phyloP scores from a whole-genome alignment of 2,797 vertebrate genomes.

The Tokudaia muenninki region DNA sequence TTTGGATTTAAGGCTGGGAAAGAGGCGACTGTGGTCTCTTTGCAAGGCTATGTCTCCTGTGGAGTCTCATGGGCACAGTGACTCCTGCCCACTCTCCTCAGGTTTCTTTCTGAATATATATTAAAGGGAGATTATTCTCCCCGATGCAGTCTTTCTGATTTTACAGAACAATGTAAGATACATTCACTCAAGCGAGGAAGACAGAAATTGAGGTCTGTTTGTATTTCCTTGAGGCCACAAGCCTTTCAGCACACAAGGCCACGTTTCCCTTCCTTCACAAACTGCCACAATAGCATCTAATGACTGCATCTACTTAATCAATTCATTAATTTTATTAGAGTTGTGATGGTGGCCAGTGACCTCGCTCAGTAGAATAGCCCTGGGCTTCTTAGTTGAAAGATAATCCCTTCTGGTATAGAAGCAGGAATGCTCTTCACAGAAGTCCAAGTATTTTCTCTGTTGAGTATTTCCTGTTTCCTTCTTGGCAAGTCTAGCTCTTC shows the following conservation, averaged over 20 bases:
- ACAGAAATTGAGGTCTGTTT: slow-evolving; percentile 82
- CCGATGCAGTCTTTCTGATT: slow-evolving; percentile 65
- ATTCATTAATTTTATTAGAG: slow-evolving; percentile 68
- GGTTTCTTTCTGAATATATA: slow-evolving; percentile 40
- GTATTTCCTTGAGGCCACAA: slow-evolving; percentile 74
- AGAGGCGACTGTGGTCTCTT: not conserved
- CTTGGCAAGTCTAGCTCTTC: not conserved
- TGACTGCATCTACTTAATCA: slow-evolving; percentile 70
- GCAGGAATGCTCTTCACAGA: not conserved
- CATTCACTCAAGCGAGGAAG: slow-evolving; percentile 78
- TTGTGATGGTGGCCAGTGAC: slow-evolving; percentile 35
- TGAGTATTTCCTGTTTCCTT: slow-evolving; percentile 12
- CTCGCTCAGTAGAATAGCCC: not conserved
- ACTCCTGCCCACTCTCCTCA: not conserved
- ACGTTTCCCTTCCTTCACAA: slow-evolving; percentile 30
- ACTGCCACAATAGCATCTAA: slow-evolving; percentile 25
- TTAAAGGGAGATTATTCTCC: slow-evolving; percentile 63
- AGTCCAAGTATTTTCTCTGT: not conserved
- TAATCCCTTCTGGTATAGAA: not conserved
- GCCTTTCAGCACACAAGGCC: slow-evolving; percentile 60
- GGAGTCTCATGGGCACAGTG: not conserved
- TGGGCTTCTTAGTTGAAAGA: slow-evolving; percentile 49
- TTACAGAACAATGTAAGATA: slow-evolving; percentile 64
- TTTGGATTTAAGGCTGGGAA: slow-evolving; percentile 11
- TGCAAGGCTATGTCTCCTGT: not conserved